These are phyloP conservation scores for Nymphalis c-album DNA, from an alignment of 2,888 invertebrate species.

Conservation along the genomic window DNA sequence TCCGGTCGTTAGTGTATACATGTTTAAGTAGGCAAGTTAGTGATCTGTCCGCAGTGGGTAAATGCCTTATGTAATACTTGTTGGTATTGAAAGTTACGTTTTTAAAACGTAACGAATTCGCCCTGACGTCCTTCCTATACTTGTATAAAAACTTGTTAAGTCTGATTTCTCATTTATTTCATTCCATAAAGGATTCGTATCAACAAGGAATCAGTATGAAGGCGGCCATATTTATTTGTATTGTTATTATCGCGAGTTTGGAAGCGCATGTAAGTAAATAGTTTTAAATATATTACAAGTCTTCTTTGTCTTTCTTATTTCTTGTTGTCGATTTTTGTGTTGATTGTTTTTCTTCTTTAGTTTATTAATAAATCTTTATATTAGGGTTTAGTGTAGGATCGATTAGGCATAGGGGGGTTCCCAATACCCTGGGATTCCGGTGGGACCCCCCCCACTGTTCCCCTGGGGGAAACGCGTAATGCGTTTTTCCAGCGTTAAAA, in stretches of 20 bases:
- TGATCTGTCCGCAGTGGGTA: background rate
- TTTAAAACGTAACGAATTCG: slow-evolving; percentile 5
- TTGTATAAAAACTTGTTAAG: slow-evolving; percentile 18
- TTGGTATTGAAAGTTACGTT: slow-evolving; percentile 15
- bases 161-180: slow-evolving; percentile 6
- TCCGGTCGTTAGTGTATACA: background rate
- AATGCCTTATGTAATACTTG: slow-evolving; percentile 9
- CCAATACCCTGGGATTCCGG: no score
- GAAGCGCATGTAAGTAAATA: slow-evolving; percentile 45
- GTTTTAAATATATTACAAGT: background rate
- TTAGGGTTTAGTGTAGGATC: no score
- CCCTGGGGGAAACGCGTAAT: no score
- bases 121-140: slow-evolving; percentile 5
- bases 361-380: no score
- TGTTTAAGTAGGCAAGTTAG: slow-evolving; percentile 2
- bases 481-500: no score
- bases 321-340: no score
- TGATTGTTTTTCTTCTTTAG: no score
- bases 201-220: slow-evolving; percentile 21
- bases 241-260: slow-evolving; percentile 36
- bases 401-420: no score
- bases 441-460: no score
- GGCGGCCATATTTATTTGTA: slow-evolving; percentile 15
- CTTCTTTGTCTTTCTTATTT: no score
- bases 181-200: slow-evolving; percentile 3